Conservation (phyloP, 2,113 vertebrate genomes). For the Dipodomys stephensi region DNA sequence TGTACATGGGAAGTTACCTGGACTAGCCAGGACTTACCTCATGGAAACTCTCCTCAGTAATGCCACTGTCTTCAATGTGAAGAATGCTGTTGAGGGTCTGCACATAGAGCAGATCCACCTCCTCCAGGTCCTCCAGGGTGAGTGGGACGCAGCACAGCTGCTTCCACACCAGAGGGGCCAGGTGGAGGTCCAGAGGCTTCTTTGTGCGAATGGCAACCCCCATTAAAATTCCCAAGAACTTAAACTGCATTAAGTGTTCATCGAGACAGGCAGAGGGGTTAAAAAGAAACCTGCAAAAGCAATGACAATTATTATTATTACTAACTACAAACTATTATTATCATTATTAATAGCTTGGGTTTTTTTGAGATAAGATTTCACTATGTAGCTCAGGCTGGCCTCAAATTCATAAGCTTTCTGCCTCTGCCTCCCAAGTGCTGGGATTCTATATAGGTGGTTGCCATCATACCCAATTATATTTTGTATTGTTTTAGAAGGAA, state of each 20-base stretch:
- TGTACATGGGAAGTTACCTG: background rate
- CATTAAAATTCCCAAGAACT: constrained; percentile 93
- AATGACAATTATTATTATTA: background rate
- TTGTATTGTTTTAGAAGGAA: constrained; percentile 36
- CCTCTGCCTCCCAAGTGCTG: background rate
- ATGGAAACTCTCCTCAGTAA: constrained; percentile 93
- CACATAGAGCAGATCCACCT: constrained; percentile 93
- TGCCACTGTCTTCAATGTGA: constrained; percentile 95
- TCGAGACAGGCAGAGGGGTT: constrained; percentile 91
- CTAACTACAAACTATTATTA: too few species aligned
- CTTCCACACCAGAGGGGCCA: constrained; percentile 93
- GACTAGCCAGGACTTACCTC: constrained; percentile 83
- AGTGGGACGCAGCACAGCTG: constrained; percentile 93
- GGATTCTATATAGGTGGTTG: background rate
- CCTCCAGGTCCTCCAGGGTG: constrained; percentile 91
- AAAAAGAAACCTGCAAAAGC: constrained; percentile 89
- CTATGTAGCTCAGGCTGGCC: background rate
- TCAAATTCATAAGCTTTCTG: background rate
- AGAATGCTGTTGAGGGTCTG: constrained; percentile 94
- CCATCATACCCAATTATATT: background rate
- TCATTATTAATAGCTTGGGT: too few species aligned
- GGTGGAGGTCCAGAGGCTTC: constrained; percentile 92
- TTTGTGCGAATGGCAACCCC: constrained; percentile 94
- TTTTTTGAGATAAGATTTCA: too few species aligned
- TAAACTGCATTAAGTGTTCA: constrained; percentile 92